These are phyloP conservation scores for Synanthedon vespiformis DNA, from an alignment of 2,888 invertebrate genomes.

Conservation along the genomic window DNA sequence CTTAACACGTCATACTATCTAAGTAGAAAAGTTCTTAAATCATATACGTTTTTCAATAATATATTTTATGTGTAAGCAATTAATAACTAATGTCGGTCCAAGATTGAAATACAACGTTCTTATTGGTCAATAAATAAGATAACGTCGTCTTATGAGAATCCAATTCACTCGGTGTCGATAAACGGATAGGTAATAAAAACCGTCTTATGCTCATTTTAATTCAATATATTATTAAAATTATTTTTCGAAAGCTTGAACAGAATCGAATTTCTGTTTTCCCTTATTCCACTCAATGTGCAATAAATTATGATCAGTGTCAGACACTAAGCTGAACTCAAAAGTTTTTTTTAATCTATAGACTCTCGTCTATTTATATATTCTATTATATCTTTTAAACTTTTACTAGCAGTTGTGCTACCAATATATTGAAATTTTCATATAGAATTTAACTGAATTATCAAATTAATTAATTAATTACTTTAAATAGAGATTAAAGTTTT, in stretches of 20 bases:
- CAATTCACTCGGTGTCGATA: constrained; percentile 35
- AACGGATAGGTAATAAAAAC: constrained; percentile 38
- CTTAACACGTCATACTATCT: too few relatives aligned
- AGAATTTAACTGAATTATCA: too few relatives aligned
- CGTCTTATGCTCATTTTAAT: constrained; percentile 47
- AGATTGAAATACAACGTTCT: constrained; percentile 4
- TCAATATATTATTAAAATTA: constrained; percentile 48
- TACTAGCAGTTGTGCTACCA: too few relatives aligned
- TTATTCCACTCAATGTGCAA: constrained; percentile 35
- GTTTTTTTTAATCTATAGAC: too few relatives aligned
- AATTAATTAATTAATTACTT: too few relatives aligned
- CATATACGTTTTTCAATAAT: not conserved
- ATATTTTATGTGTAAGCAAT: not conserved
- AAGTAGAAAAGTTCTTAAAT: too few relatives aligned
- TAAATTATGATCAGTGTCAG: constrained; percentile 53
- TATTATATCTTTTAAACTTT: too few relatives aligned
- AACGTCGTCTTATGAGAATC: constrained; percentile 28
- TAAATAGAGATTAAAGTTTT: too few relatives aligned
- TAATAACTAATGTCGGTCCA: constrained; percentile 1
- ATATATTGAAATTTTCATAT: too few relatives aligned
- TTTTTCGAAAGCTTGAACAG: constrained; percentile 29
- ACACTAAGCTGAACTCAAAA: constrained; percentile 7
- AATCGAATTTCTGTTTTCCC: constrained; percentile 40
- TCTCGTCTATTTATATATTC: too few relatives aligned
- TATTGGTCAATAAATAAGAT: constrained; percentile 7